These are phyloP conservation scores for Parascotia fuliginaria DNA, from an alignment of 2,888 invertebrate species.

Conservation along the genomic window DNA sequence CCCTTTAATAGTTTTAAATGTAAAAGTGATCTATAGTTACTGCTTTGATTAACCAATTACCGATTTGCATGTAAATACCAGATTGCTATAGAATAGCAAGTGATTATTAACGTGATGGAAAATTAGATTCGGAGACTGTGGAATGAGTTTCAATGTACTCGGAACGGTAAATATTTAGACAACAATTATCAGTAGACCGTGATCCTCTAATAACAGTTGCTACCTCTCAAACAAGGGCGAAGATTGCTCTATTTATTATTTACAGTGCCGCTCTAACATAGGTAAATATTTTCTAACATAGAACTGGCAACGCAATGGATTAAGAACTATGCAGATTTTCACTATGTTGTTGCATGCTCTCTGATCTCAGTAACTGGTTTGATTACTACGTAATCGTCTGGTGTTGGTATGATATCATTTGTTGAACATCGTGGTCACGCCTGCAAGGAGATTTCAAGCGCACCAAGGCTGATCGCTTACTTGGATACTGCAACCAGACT, in stretches of 20 bases:
- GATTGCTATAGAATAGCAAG: slow-evolving; percentile 14
- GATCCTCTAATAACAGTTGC: slow-evolving; percentile 63
- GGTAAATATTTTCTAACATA: slow-evolving; percentile 2
- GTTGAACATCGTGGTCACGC: slow-evolving; percentile 72
- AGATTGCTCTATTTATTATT: slow-evolving; percentile 5
- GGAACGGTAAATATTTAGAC: slow-evolving; percentile 78
- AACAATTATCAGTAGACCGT: slow-evolving; percentile 77
- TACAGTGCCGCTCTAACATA: slow-evolving; percentile 43
- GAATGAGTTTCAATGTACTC: slow-evolving; percentile 64
- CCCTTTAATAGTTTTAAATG: too few species aligned
- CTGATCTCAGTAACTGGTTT: slow-evolving; percentile 56
- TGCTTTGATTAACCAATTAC: background rate
- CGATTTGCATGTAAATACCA: background rate
- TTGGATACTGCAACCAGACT: slow-evolving; percentile 39
- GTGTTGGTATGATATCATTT: slow-evolving; percentile 78
- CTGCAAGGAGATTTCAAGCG: slow-evolving; percentile 62
- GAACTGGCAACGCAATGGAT: slow-evolving; percentile 47
- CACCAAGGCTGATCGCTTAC: slow-evolving; percentile 62
- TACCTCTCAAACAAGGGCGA: slow-evolving; percentile 40
- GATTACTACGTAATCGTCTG: slow-evolving; percentile 78
- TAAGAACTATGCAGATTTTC: slow-evolving; percentile 20
- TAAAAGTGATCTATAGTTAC: background rate
- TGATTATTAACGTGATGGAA: slow-evolving; percentile 43
- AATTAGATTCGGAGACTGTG: slow-evolving; percentile 56
- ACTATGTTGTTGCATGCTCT: slow-evolving; percentile 27